phyloP scores from a whole-genome alignment of 2,113 vertebrate genomes.

The Castor canadensis region DNA sequence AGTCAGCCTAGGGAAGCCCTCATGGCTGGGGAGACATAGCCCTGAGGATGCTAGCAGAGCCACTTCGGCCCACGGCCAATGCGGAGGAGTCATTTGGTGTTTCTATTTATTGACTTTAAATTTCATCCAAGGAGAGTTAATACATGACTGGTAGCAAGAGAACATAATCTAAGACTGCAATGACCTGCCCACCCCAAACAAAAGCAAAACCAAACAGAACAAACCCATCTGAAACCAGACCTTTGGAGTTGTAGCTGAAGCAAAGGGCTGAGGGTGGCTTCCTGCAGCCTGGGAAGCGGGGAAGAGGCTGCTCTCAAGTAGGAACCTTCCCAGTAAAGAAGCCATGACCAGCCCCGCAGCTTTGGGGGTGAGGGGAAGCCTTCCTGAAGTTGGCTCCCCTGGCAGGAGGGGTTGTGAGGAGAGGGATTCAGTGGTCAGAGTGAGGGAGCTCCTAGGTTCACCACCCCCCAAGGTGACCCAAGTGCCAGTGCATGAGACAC shows the following conservation, averaged over 20 bases:
- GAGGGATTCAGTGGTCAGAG: conserved; percentile 55
- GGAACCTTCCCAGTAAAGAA: not conserved
- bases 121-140: conserved; percentile 74
- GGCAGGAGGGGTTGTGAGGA: conserved; percentile 15
- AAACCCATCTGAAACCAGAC: conserved; percentile 67
- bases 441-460: not conserved
- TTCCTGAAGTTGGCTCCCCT: conserved; percentile 39
- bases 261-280: not conserved
- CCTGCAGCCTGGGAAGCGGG: not conserved
- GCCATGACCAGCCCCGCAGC: not conserved
- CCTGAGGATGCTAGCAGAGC: not conserved
- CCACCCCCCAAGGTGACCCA: conserved; percentile 23
- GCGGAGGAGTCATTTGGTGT: conserved; percentile 34
- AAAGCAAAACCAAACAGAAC: conserved; percentile 62
- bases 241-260: conserved; percentile 74
- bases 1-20: not conserved
- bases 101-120: conserved; percentile 80
- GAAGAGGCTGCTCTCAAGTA: not conserved
- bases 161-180: conserved; percentile 70
- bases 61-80: not conserved
- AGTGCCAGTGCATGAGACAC: conserved; percentile 75
- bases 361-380: not conserved
- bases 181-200: conserved; percentile 59
- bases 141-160: conserved; percentile 77
- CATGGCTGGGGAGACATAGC: not conserved